Base-by-base conservation (phyloP, 53 echinoderm and acorn worm species). In the Patiria pectinifera region DNA sequence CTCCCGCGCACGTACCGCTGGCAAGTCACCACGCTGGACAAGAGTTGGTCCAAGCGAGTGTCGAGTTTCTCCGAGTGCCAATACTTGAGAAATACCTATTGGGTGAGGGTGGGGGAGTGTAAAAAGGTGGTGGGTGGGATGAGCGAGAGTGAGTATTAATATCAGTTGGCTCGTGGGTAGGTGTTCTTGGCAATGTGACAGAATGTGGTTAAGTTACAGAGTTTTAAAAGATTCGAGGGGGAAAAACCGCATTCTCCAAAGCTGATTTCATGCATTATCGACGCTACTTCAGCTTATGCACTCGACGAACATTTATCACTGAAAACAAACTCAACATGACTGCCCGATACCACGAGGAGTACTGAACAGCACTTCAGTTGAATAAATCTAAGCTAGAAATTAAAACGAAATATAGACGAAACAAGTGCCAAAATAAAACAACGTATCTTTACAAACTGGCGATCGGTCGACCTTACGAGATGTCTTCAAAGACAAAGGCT, bases 21-120 rank as follows among this genome's bases (percentile, higher is more conserved):
- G 85, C 94, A 95, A 82, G 94, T 98, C 69, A 95, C 69, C 24
- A 98, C 92, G 43, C 92, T 83, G 2, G 92, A 93, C 19, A 93
- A 84, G 15, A 95, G 85, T 59, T 94, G 77, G 81, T 98, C 98
- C 69, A 98, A 92, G 75, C 95, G 86, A 13, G 94, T 94, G 94
- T 98, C 94, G 44, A 98, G 92, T 75, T 98, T 96, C 85, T 98
- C 98, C 2, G 96, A 94, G 80, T 96, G 98, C 98, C 98, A 98
- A 83, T 96, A 98, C 82, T 98, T 98, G 23, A 98, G 92, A 80
- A 98, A 98, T 15, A 98, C 93, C 93, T 93, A 76, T 22, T 14
- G 26, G 13, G 59, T 47, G 90, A 48, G 11, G 61, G 43, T 15
- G 13, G 21, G 69, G 74, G n/a, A 22, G 82, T 16, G 21, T 59